Percentiles rank a stretch among this genome's conserved stretches.
phyloP scores from a whole-genome alignment of 1,140 invertebrate species.

The Globodera ellingtonae region DNA sequence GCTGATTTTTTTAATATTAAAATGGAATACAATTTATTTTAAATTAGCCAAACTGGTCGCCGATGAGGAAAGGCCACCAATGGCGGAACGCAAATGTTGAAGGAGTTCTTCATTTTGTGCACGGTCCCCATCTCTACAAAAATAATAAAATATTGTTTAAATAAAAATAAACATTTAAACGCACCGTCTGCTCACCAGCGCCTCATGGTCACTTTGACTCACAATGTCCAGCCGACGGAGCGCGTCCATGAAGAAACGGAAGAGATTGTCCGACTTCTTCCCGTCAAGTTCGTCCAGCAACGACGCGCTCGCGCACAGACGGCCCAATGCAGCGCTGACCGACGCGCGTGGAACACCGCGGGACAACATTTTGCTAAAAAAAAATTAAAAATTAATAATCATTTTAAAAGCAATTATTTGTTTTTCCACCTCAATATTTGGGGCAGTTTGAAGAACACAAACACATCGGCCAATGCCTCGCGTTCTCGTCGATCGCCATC shows the following conservation, averaged over 20 bases:
- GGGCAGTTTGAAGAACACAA: constrained; percentile 40
- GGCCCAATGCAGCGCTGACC: constrained; percentile 27
- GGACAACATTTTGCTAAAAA: constrained; percentile 24
- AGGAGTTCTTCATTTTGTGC: constrained; percentile 31
- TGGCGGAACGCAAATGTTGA: background rate
- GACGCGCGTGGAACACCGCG: constrained; percentile 22
- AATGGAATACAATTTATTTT: background rate
- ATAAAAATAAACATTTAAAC: background rate
- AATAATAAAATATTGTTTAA: background rate
- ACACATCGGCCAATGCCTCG: constrained; percentile 38
- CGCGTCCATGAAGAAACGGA: constrained; percentile 33
- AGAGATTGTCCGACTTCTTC: constrained; percentile 35
- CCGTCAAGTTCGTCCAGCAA: constrained; percentile 36
- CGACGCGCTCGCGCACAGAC: constrained; percentile 30
- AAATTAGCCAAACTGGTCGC: background rate
- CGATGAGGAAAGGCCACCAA: background rate
- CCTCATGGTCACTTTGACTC: constrained; percentile 14
- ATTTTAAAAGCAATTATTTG: background rate
- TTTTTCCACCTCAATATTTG: constrained; percentile 5
- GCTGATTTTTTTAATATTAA: background rate
- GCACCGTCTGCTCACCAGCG: constrained; percentile 14
- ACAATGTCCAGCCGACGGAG: constrained; percentile 16
- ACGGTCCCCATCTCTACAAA: constrained; percentile 25
- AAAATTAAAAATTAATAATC: too few species aligned
- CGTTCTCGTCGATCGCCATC: constrained; percentile 34